A percentile compares a stretch with the other conserved stretches of the same genome.
Conservation (phyloP, 2,888 invertebrate genomes). For the Ectobius pallidus region DNA sequence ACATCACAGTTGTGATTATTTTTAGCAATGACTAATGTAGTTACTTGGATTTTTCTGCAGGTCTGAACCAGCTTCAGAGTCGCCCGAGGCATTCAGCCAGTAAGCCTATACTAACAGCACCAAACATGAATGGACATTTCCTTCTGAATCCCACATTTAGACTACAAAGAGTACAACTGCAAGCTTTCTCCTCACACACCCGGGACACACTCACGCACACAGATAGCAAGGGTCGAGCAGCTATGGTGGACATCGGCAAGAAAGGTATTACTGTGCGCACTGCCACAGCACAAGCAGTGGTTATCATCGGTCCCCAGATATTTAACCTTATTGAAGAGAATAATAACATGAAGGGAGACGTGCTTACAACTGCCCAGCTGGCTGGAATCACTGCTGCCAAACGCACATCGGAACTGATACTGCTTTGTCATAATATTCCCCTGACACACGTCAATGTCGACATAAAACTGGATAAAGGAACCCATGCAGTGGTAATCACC, state of each 20-base stretch:
- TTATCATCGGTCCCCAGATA: slow-evolving; percentile 70
- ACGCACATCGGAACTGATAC: slow-evolving; percentile 86
- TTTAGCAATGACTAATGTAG: too few species aligned
- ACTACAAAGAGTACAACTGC: too few species aligned
- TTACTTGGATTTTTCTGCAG: too few species aligned
- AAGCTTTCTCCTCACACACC: too few species aligned
- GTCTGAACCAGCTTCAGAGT: too few species aligned
- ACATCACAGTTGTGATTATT: too few species aligned
- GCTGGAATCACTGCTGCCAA: slow-evolving; percentile 97
- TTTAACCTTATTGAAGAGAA: slow-evolving; percentile 72
- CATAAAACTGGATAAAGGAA: slow-evolving; percentile 61
- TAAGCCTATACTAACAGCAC: too few species aligned
- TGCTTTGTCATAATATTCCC: slow-evolving; percentile 88
- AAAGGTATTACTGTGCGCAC: slow-evolving; percentile 73
- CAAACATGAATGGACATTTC: too few species aligned
- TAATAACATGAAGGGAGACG: slow-evolving; percentile 88
- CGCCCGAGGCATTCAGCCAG: too few species aligned
- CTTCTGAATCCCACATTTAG: too few species aligned
- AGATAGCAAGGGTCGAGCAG: slow-evolving; percentile 75
- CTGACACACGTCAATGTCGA: slow-evolving; percentile 69
- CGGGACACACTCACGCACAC: slow-evolving; percentile 86
- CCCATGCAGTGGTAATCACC: slow-evolving; percentile 60
- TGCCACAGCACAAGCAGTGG: slow-evolving; percentile 75
- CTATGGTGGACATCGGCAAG: slow-evolving; percentile 90
- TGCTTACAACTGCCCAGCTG: slow-evolving; percentile 82